Evolutionary conservation across 2,888 invertebrate species (phyloP).

Genomic region (Torymus tubicola): DNA sequence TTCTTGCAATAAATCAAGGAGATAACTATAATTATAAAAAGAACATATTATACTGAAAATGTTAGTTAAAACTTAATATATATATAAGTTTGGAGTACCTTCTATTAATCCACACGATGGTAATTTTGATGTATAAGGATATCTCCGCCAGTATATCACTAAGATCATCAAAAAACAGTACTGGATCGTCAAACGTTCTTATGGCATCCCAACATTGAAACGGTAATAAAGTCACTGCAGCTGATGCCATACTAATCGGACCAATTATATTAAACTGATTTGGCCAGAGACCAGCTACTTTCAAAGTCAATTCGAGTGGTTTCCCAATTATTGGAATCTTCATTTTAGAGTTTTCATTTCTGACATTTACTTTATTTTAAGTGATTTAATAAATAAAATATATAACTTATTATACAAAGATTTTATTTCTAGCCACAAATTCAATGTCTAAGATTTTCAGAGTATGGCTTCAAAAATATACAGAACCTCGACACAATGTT

Average conservation of each 20-base stretch:
- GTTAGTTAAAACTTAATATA: no score
- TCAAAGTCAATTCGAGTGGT: slow-evolving; percentile 18
- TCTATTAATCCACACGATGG: slow-evolving; percentile 9
- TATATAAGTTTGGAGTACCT: slow-evolving; percentile 5
- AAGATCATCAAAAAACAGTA: slow-evolving; percentile 21
- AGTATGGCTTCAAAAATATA: no score
- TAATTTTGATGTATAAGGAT: slow-evolving; percentile 3
- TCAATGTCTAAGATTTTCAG: no score
- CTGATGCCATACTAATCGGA: not conserved
- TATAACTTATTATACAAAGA: no score
- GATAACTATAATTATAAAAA: not conserved
- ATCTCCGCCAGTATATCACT: not conserved
- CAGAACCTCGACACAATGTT: not conserved
- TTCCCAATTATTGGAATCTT: not conserved
- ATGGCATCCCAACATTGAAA: slow-evolving; percentile 27
- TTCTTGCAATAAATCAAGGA: slow-evolving; percentile 26
- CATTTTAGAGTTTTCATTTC: not conserved
- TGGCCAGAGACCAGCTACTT: slow-evolving; percentile 39
- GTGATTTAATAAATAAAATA: no score
- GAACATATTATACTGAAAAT: not conserved
- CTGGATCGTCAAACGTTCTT: slow-evolving; percentile 4
- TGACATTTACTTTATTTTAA: not conserved
- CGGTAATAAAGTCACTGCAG: not conserved
- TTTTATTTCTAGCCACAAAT: no score
- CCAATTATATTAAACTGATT: slow-evolving; percentile 8